Evolutionary conservation across 2,113 vertebrate species (phyloP).

Genomic region (Panurus biarmicus): DNA sequence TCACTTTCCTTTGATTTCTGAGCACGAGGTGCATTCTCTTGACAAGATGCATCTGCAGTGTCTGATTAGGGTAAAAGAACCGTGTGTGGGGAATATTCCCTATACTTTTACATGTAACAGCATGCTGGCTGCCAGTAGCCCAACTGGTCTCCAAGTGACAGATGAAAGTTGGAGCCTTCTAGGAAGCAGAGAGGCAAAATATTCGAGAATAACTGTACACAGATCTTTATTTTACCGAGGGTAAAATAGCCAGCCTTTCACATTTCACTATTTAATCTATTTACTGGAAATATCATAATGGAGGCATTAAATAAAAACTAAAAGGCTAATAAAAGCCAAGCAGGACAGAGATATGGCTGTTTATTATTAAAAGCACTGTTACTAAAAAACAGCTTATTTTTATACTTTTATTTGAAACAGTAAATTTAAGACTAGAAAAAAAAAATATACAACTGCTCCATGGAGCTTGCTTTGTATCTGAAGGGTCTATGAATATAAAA

Average conservation of each 20-base stretch:
- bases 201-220: neutral
- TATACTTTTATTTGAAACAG: neutral
- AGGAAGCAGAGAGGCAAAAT: slow-evolving; percentile 12
- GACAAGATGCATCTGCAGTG: slow-evolving; percentile 59
- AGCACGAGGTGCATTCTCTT: slow-evolving; percentile 46
- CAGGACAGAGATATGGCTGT: neutral
- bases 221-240: neutral
- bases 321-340: neutral
- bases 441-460: neutral
- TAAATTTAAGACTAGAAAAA: neutral
- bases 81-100: neutral
- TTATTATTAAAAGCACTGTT: neutral
- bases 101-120: neutral
- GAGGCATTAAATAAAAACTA: neutral
- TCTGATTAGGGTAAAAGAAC: slow-evolving; percentile 35
- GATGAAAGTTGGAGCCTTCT: neutral
- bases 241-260: neutral
- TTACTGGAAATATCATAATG: slow-evolving; percentile 4
- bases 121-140: neutral
- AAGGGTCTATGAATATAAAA: slow-evolving; percentile 43
- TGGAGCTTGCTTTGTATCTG: neutral
- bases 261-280: neutral
- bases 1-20: slow-evolving; percentile 56
- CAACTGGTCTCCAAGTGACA: slow-evolving; percentile 7
- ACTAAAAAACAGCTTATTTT: neutral